phyloP scores from a whole-genome alignment of 2,888 invertebrate species.

The Yponomeuta cagnagella region DNA sequence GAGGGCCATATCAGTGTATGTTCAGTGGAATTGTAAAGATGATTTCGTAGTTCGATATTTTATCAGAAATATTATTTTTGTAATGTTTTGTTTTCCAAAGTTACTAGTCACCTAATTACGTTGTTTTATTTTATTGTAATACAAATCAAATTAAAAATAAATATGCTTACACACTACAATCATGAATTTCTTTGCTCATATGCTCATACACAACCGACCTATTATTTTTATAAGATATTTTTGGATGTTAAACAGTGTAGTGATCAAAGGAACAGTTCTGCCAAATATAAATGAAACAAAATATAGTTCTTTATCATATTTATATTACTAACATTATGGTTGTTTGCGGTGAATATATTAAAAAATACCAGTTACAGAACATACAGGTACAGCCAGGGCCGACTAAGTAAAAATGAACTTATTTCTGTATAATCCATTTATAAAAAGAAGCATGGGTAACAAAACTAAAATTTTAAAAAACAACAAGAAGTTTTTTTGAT shows the following conservation, averaged over 20 bases:
- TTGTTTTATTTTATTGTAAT: conserved; percentile 3
- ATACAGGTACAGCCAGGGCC: conserved; percentile 22
- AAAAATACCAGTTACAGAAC: conserved; percentile 18
- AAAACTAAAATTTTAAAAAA: conserved; percentile 5
- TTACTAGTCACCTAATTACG: conserved; percentile 8
- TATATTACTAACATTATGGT: conserved; percentile 13
- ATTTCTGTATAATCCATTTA: conserved; percentile 25
- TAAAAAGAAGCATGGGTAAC: background rate
- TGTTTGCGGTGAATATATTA: conserved; percentile 7
- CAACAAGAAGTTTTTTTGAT: background rate
- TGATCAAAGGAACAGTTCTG: too few species aligned
- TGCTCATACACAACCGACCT: background rate
- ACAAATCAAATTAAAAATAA: background rate
- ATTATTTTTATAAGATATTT: too few species aligned
- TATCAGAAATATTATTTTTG: background rate
- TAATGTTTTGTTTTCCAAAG: conserved; percentile 1
- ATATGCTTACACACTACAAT: conserved; percentile 3
- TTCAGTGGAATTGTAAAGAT: background rate
- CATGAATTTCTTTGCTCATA: background rate
- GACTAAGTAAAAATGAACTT: conserved; percentile 49
- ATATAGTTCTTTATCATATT: conserved; percentile 4
- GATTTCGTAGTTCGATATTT: background rate
- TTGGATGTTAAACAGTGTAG: too few species aligned
- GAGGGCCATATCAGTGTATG: background rate
- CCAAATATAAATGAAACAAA: background rate